A percentile compares a stretch with the other conserved stretches of the same genome.
Evolutionary conservation across 2,797 vertebrate species (phyloP).

Genomic region (Tympanoctomys barrerae): DNA sequence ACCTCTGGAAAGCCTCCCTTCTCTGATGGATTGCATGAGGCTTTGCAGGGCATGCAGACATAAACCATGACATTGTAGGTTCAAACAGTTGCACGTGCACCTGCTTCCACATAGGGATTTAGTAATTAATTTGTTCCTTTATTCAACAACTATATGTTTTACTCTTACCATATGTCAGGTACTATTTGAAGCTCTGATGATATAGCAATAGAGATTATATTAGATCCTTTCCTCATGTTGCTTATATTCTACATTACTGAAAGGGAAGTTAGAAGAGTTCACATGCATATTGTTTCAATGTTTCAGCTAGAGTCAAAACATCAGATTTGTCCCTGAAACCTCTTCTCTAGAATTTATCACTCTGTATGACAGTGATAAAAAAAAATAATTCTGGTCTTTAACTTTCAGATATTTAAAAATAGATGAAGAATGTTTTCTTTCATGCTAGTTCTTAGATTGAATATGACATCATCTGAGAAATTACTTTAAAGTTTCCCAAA

Average conservation of each 20-base stretch:
- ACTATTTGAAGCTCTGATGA: not conserved
- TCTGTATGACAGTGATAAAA: not conserved
- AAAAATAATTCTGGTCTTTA: not conserved
- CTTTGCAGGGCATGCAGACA: not conserved
- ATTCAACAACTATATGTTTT: not conserved
- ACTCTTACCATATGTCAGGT: not conserved
- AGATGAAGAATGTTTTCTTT: not conserved
- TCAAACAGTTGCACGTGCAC: not conserved
- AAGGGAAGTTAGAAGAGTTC: not conserved
- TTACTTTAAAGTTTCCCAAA: not conserved
- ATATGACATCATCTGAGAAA: slow-evolving; percentile 47
- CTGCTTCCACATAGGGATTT: not conserved
- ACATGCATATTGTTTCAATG: not conserved
- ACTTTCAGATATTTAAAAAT: slow-evolving; percentile 44
- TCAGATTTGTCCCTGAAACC: not conserved
- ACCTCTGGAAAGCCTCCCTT: too few species aligned
- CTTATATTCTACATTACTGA: not conserved
- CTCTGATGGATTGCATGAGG: not conserved
- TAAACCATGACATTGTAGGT: not conserved
- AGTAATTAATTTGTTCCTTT: not conserved
- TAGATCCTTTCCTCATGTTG: not conserved
- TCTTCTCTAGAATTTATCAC: not conserved
- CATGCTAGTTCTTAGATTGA: not conserved
- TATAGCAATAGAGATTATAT: not conserved
- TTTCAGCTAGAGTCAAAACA: not conserved